Conservation (phyloP, 1,140 invertebrate genomes). For the Helicoverpa zea region DNA sequence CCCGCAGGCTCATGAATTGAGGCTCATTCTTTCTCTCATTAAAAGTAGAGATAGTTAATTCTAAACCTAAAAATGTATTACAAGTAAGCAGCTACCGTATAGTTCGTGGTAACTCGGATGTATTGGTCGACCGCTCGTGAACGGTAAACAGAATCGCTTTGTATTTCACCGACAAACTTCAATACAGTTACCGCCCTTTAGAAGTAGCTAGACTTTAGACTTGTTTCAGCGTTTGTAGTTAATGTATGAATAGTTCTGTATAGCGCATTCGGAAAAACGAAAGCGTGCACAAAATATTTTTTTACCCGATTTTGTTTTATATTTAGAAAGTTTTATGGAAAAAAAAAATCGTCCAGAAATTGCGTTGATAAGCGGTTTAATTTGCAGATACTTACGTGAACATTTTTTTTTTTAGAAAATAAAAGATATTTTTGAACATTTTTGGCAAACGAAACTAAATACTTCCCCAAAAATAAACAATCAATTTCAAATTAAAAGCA, state of each 20-base stretch:
- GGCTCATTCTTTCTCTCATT: too few species aligned
- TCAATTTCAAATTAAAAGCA: neutral
- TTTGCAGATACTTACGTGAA: too few species aligned
- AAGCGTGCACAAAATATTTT: neutral
- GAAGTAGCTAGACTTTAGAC: neutral
- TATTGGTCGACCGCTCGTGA: constrained; percentile 21
- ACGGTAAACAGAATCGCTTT: constrained; percentile 19
- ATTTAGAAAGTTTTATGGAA: too few species aligned
- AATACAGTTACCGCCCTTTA: constrained; percentile 17
- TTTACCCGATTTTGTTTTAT: too few species aligned
- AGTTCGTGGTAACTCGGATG: too few species aligned
- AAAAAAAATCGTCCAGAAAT: too few species aligned
- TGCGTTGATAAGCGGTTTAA: too few species aligned
- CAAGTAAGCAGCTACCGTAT: neutral
- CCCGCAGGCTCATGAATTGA: too few species aligned
- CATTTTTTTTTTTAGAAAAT: too few species aligned
- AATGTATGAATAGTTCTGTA: constrained; percentile 1
- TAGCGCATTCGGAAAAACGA: neutral
- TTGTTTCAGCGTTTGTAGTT: neutral
- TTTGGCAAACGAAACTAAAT: neutral
- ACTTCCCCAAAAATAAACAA: neutral
- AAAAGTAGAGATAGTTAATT: too few species aligned
- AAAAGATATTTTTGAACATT: too few species aligned
- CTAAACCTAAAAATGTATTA: neutral
- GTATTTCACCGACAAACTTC: constrained; percentile 7